Evolutionary conservation across 2,888 invertebrate genomes (phyloP).

Genomic region (Listrodromus nycthemerus): DNA sequence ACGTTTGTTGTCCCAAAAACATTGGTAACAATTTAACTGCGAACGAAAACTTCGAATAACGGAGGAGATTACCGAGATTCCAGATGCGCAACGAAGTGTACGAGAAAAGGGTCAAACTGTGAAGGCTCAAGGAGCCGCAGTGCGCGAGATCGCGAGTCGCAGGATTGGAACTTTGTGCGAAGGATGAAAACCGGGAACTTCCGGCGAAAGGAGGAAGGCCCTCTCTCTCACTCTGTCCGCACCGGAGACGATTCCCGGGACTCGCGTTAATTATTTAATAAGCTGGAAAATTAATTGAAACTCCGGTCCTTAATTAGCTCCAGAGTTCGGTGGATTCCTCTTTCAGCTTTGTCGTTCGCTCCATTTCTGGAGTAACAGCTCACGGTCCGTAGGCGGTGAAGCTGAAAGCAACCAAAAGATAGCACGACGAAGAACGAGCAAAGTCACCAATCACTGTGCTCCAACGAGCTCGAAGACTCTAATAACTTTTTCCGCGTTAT

Average conservation of each 20-base stretch:
- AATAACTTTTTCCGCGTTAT: slow-evolving; percentile 63
- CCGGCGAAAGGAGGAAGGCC: slow-evolving; percentile 39
- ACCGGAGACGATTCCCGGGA: slow-evolving; percentile 68
- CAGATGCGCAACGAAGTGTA: slow-evolving; percentile 16
- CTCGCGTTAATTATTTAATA: slow-evolving; percentile 82
- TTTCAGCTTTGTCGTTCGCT: slow-evolving; percentile 56
- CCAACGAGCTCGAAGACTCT: slow-evolving; percentile 49
- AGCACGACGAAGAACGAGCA: slow-evolving; percentile 24
- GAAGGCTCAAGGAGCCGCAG: slow-evolving; percentile 20
- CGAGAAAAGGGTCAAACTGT: slow-evolving; percentile 17
- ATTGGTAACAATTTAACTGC: too few relatives aligned
- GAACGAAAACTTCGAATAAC: slow-evolving; percentile 28
- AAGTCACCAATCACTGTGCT: slow-evolving; percentile 61
- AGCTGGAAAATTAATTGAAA: slow-evolving; percentile 81
- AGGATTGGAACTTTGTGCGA: background rate
- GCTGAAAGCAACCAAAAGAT: slow-evolving; percentile 41
- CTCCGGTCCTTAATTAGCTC: slow-evolving; percentile 76
- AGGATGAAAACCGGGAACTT: slow-evolving; percentile 25
- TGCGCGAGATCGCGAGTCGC: slow-evolving; percentile 3
- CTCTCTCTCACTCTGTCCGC: slow-evolving; percentile 7
- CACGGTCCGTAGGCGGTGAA: slow-evolving; percentile 57
- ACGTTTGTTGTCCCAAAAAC: too few relatives aligned
- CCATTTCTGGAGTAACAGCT: slow-evolving; percentile 43
- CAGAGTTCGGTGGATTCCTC: slow-evolving; percentile 45
- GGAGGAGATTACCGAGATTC: slow-evolving; percentile 33